Conservation (phyloP, 2,797 vertebrate species). For the Sternarchorhynchus goeldii region DNA sequence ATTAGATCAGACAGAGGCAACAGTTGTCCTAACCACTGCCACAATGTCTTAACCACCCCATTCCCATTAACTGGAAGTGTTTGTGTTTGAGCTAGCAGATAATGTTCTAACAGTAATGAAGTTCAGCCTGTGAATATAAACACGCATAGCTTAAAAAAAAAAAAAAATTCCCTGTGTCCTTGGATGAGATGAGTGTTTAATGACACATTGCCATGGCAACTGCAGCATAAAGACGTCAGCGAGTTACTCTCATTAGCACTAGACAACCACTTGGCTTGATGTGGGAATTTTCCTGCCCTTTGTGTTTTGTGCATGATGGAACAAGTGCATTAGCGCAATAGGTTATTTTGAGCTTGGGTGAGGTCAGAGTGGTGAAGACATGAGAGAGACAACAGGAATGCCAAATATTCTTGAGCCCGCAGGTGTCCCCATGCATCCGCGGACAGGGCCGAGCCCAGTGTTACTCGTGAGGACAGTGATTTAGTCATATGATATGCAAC, state of each 20-base stretch:
- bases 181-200: constrained; percentile 64
- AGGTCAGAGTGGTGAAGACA: constrained; percentile 61
- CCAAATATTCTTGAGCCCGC: constrained; percentile 40
- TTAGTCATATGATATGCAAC: no score
- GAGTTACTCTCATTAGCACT: constrained; percentile 64
- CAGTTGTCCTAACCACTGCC: no score
- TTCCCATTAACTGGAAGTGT: no score
- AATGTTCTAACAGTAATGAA: background rate
- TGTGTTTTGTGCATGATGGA: constrained; percentile 63
- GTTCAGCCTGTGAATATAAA: constrained; percentile 14
- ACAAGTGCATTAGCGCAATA: constrained; percentile 52
- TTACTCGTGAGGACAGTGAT: background rate
- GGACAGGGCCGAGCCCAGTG: constrained; percentile 10
- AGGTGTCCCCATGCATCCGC: background rate
- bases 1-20: no score
- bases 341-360: constrained; percentile 67
- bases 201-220: constrained; percentile 63
- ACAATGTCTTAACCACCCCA: no score
- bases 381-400: constrained; percentile 55
- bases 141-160: constrained; percentile 19
- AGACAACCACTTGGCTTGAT: constrained; percentile 64
- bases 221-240: constrained; percentile 66
- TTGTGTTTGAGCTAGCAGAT: background rate
- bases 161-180: constrained; percentile 42
- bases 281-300: constrained; percentile 65